Evolutionary conservation across 2,113 vertebrate species (phyloP).

Genomic region (Noctilio leporinus): DNA sequence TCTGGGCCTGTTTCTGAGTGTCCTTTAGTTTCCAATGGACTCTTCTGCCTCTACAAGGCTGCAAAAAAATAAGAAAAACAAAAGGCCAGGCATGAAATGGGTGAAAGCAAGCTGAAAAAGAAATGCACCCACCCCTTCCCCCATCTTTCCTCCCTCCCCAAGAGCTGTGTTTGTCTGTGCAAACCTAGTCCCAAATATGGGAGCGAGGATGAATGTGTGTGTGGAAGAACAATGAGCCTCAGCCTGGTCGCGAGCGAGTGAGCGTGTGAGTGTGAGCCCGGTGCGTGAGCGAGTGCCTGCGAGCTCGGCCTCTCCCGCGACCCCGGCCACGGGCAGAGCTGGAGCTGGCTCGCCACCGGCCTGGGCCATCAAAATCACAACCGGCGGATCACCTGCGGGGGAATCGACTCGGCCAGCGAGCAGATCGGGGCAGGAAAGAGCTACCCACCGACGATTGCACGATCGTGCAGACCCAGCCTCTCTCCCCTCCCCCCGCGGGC

Average conservation of each 20-base stretch:
- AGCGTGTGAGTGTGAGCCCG: constrained; percentile 19
- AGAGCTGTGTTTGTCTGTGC: constrained; percentile 32
- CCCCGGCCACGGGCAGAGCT: too few species aligned
- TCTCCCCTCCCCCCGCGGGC: constrained; percentile 62
- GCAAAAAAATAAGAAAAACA: background rate
- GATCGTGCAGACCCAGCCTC: constrained; percentile 49
- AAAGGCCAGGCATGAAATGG: background rate
- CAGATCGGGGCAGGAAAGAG: constrained; percentile 32
- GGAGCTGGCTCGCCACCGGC: background rate
- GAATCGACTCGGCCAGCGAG: constrained; percentile 32
- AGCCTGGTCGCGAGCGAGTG: constrained; percentile 68
- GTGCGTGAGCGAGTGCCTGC: too few species aligned
- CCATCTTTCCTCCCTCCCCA: constrained; percentile 12
- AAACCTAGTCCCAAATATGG: constrained; percentile 73
- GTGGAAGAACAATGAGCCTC: constrained; percentile 81
- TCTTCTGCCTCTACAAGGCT: background rate
- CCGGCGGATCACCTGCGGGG: background rate
- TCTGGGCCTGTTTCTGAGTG: constrained; percentile 8
- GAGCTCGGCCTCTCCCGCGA: too few species aligned
- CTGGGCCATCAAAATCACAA: constrained; percentile 11
- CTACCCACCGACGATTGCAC: constrained; percentile 69
- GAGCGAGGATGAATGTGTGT: constrained; percentile 61
- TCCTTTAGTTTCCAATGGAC: constrained; percentile 18
- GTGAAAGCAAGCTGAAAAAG: background rate
- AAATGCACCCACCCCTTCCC: constrained; percentile 25